Evolutionary conservation across 1,140 invertebrate genomes (phyloP).

Genomic region (Drosophila equinoxialis): DNA sequence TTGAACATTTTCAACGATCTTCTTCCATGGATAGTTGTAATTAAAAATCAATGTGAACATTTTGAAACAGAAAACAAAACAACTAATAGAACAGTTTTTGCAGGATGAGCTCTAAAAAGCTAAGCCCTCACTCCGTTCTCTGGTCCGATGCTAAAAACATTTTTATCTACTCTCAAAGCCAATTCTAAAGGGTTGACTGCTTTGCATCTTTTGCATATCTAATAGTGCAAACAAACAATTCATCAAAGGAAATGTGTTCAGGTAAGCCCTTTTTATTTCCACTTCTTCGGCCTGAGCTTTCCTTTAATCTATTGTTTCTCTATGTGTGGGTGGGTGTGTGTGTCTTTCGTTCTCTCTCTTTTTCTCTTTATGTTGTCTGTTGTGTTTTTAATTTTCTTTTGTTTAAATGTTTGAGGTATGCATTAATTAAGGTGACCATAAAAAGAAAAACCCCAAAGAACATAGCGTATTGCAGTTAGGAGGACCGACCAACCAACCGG

Average conservation of each 20-base stretch:
- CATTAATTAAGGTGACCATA: slow-evolving; percentile 76
- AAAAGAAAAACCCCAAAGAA: slow-evolving; percentile 43
- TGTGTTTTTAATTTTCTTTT: slow-evolving; percentile 9
- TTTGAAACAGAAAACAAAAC: too few relatives aligned
- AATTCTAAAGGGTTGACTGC: not conserved
- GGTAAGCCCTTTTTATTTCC: slow-evolving; percentile 1
- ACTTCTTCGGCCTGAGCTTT: slow-evolving; percentile 21
- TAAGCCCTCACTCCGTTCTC: not conserved
- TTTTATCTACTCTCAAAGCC: slow-evolving; percentile 1
- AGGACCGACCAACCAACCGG: slow-evolving; percentile 17
- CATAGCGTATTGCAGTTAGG: slow-evolving; percentile 41
- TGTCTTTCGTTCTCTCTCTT: slow-evolving; percentile 25
- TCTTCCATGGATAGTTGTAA: too few relatives aligned
- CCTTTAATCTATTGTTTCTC: slow-evolving; percentile 34
- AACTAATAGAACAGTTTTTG: too few relatives aligned
- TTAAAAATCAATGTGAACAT: too few relatives aligned
- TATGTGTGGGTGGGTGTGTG: slow-evolving; percentile 16
- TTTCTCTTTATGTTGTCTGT: not conserved
- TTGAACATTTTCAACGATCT: too few relatives aligned
- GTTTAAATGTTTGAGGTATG: slow-evolving; percentile 72
- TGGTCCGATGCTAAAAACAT: not conserved
- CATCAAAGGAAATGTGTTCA: slow-evolving; percentile 5
- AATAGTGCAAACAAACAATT: slow-evolving; percentile 14
- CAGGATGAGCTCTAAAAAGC: not conserved
- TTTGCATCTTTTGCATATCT: slow-evolving; percentile 20